Base-by-base conservation (phyloP, 2,113 vertebrate species). In the Varanus salvator region DNA sequence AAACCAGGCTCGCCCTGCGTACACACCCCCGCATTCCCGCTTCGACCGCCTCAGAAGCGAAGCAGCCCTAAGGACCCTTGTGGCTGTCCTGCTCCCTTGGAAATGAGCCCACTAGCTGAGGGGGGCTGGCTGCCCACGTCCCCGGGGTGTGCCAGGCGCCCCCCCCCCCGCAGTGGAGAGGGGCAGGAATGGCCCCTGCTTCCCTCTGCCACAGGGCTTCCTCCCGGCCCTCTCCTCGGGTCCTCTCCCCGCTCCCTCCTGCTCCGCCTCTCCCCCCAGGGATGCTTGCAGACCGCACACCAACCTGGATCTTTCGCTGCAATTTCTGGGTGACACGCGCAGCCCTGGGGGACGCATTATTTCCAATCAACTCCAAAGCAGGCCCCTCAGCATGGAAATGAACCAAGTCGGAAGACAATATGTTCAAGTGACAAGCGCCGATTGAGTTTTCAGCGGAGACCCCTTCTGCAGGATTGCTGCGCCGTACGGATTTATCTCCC, bases 311-410 rank as follows among this genome's bases (percentile, higher is more conserved):
- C 34, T 78, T n/a, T 87, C 76, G 54, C 86, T 7, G 76, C 86
- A 84, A 76, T 85, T 68, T 78, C 88, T 78, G 72, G 74, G 81
- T 84, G 82, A 89, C 83, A 78, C 31, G n/a, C 12, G 82, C 29
- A 38, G 74, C 82, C 88, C 74, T 11, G 23, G 57, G 88, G 88
- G 82, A 85, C 19, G 23, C 50, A 84, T 85, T 78, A 89, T 69
- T 84, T 68, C 88, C 74, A 89, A 85, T 89, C 89, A 72, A n/a
- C 76, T 72, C 84, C 89, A 80, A 80, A 80, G 54, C 29, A 8
- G 31, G 52, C 84, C 77, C 54, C n/a, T 48, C 84, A 82, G 89
- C 84, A 52, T 75, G 89, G 84, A 64, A 86, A 81, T 86, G 68
- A 86, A 81, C 27, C 84, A 86, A 81, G 86, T 38, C 54, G 89